Evolutionary conservation across 2,888 invertebrate species (phyloP).

Genomic region (Acanthosoma haemorrhoidale): DNA sequence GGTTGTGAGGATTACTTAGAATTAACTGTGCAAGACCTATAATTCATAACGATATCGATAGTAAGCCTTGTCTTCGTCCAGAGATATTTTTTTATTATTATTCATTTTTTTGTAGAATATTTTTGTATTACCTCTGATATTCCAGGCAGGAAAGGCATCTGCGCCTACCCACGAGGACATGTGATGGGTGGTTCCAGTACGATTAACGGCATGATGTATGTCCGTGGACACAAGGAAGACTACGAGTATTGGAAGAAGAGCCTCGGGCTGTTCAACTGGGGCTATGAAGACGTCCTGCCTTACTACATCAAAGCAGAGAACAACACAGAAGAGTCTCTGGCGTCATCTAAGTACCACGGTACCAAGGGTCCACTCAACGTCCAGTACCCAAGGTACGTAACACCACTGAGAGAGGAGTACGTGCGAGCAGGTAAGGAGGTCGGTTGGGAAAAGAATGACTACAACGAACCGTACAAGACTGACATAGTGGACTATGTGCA

Average conservation of each 20-base stretch:
- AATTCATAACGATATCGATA: too few relatives aligned
- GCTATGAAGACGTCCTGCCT: constrained; percentile 49
- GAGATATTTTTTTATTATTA: too few relatives aligned
- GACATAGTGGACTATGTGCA: constrained; percentile 56
- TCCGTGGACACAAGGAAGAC: constrained; percentile 59
- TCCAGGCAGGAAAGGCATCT: constrained; percentile 43
- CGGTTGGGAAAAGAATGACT: constrained; percentile 59
- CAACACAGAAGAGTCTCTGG: constrained; percentile 39
- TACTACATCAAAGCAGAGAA: constrained; percentile 48
- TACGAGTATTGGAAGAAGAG: constrained; percentile 59
- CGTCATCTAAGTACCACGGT: constrained; percentile 62
- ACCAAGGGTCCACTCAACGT: constrained; percentile 74
- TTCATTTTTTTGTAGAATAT: too few relatives aligned
- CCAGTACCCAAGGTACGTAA: constrained; percentile 70
- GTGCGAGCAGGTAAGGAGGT: constrained; percentile 72
- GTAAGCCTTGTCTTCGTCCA: too few relatives aligned
- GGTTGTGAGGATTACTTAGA: too few relatives aligned
- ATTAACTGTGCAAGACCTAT: too few relatives aligned
- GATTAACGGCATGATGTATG: constrained; percentile 61
- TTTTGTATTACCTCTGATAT: too few relatives aligned
- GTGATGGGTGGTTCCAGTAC: constrained; percentile 60
- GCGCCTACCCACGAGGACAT: constrained; percentile 57
- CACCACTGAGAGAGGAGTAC: constrained; percentile 63
- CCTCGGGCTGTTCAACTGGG: constrained; percentile 61
- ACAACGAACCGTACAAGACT: constrained; percentile 54